Base-by-base conservation (phyloP, 37 sponge, comb jelly and placozoan species). In the Theonella swinhoei region DNA sequence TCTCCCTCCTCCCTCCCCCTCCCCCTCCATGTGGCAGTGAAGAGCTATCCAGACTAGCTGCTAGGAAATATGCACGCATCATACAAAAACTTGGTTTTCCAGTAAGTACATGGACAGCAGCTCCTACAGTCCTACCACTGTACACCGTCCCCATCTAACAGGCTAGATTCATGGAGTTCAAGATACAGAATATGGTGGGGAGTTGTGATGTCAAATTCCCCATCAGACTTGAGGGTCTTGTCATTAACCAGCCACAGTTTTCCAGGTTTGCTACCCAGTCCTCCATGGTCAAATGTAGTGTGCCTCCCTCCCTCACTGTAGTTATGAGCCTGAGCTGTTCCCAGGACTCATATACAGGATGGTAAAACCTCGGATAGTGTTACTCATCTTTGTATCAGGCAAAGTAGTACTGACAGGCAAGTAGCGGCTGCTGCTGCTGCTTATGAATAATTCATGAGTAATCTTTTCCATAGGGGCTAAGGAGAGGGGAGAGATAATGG, bases 181-280 rank as follows among this genome's bases (percentile, higher is more conserved):
- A 96, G 83, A 88, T 98, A 5, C 99, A 98, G 73, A 98, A 98
- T 72, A 98, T 98, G 97, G 99, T 98, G 31, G 99, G 99, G 4
- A 98, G 99, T 63, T 96, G 97, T 83, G 99, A 98, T 67, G 99
- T 98, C 0, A 96, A 96, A 74, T 98, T 98, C 64, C 99, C 99
- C 4, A 98, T 98, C 61, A 75, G 97, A 36, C 74, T 98, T 25
- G 99, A 98, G 61, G 99, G 99, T 0, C 91, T 98, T 1, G 95
- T 96, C 24, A 80, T 92, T 0, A 80, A 87, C 32, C 99, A 98
- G 60, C 74, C 85, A 0, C 96, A 98, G 93, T 98, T 98, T 76
- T 93, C 97, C 42, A 95, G 95, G 95, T 95, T 17, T 7, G 14
- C 54, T 47, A 47, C 14, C 7, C n/a, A n/a, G n/a, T n/a, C n/a